Conservation (phyloP, 2,113 vertebrate species). For the Nanorana parkeri region DNA sequence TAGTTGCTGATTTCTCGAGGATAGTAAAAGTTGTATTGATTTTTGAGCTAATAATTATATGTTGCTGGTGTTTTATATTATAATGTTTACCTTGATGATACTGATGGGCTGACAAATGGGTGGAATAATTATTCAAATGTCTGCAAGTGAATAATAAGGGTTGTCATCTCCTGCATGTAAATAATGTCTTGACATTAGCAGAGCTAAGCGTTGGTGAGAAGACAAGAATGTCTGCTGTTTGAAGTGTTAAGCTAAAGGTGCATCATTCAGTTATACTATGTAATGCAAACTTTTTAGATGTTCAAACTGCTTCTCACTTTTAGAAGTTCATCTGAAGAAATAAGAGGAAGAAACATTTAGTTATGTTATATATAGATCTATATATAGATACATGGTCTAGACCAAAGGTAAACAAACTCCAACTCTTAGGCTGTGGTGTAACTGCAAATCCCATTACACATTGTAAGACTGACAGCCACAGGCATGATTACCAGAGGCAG, state of each 20-base stretch:
- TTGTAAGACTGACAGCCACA: no score
- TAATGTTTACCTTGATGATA: slow-evolving; percentile 57
- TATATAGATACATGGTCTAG: no score
- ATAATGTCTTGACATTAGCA: slow-evolving; percentile 14
- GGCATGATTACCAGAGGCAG: no score
- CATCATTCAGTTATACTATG: no score
- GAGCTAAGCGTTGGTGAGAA: slow-evolving; percentile 38
- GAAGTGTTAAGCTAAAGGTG: background rate
- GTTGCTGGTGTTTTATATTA: slow-evolving; percentile 39
- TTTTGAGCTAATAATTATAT: slow-evolving; percentile 45
- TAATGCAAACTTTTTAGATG: no score
- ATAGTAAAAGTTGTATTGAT: slow-evolving; percentile 31
- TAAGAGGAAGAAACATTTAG: no score
- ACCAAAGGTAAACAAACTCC: no score
- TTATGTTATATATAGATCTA: no score
- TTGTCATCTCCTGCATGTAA: slow-evolving; percentile 37
- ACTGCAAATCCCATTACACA: no score
- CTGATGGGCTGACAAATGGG: slow-evolving; percentile 50
- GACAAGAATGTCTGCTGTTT: slow-evolving; percentile 8
- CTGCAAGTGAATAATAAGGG: slow-evolving; percentile 38
- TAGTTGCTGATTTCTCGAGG: slow-evolving; percentile 16
- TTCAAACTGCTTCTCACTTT: no score
- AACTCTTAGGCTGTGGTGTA: no score
- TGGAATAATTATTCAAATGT: slow-evolving; percentile 53
- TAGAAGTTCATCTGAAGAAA: no score